These are phyloP conservation scores for Atta colombica DNA, from an alignment of 1,140 invertebrate genomes.

Conservation along the genomic window DNA sequence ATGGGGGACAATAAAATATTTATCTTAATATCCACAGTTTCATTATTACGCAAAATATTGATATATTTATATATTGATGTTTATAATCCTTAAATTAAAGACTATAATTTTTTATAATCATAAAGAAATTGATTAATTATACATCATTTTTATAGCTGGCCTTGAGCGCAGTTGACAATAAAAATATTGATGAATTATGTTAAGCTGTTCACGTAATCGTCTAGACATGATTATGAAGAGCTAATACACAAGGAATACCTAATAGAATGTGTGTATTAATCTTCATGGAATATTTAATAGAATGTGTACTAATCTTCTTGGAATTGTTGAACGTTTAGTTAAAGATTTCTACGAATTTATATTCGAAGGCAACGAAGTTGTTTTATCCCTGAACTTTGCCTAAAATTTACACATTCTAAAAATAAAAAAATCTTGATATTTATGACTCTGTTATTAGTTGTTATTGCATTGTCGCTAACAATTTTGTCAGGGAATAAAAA, in stretches of 20 bases:
- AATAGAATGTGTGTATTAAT: background rate
- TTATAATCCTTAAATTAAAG: background rate
- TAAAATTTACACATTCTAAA: background rate
- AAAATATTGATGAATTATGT: conserved; percentile 15
- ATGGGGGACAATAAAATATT: background rate
- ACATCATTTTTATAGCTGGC: background rate
- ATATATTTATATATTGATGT: background rate
- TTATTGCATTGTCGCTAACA: background rate
- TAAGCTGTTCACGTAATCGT: background rate
- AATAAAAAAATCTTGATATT: background rate
- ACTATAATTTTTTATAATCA: background rate
- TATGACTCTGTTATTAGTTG: background rate
- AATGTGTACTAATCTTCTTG: background rate
- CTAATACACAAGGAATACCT: background rate
- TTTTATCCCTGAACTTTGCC: background rate
- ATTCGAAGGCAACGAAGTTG: background rate
- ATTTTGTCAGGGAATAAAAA: background rate
- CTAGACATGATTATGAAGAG: background rate
- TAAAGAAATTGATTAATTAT: background rate
- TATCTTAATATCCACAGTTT: background rate
- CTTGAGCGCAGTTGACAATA: background rate
- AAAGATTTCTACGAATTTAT: background rate
- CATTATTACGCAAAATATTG: background rate
- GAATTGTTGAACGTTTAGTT: background rate
- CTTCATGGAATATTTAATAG: background rate